phyloP scores from a whole-genome alignment of 2,113 vertebrate species.

The Himantopus leucocephalus region DNA sequence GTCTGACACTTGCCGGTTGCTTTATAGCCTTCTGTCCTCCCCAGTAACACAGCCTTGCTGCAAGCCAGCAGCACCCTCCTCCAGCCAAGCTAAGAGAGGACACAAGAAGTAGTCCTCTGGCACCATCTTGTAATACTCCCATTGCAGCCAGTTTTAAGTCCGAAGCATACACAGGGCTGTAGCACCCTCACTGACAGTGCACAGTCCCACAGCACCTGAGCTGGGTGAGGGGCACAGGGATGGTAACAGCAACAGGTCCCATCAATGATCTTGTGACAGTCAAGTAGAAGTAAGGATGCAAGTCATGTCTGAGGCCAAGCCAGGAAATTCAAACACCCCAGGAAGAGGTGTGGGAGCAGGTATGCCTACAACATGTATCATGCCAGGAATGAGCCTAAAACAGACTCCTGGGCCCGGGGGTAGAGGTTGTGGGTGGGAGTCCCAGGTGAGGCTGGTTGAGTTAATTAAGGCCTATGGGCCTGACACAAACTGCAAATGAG shows the following conservation, averaged over 20 bases:
- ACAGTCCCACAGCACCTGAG: neutral
- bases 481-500: neutral
- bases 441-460: neutral
- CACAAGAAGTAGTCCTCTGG: neutral
- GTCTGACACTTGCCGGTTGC: neutral
- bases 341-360: neutral
- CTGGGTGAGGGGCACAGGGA: neutral
- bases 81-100: neutral
- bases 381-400: neutral
- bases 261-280: rapidly evolving
- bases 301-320: neutral
- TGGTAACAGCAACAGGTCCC: neutral
- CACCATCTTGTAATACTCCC: neutral
- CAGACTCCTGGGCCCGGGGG: neutral
- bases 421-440: neutral
- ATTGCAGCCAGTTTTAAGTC: neutral
- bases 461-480: neutral
- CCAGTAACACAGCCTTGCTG: neutral
- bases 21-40: neutral
- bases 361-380: neutral
- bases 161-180: neutral
- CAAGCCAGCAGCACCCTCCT: neutral
- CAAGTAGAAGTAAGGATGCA: neutral
- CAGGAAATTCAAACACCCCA: neutral
- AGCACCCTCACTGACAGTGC: neutral